Conservation (phyloP, 2,888 invertebrate genomes). For the Dermolepida albohirtum region DNA sequence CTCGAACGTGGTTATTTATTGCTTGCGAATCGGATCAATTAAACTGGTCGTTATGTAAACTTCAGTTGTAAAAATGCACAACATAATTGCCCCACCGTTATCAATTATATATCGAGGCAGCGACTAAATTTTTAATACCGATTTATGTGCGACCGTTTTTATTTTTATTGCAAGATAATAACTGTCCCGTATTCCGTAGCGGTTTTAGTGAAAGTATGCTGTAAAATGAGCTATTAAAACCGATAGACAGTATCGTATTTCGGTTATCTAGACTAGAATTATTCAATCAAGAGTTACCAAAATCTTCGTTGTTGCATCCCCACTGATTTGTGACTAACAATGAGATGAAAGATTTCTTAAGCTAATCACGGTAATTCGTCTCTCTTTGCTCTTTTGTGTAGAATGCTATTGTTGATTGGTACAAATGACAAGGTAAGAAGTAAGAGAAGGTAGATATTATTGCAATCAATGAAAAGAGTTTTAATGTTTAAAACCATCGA, state of each 20-base stretch:
- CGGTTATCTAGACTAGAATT: background rate
- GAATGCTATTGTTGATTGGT: constrained; percentile 26
- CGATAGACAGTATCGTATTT: background rate
- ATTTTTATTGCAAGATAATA: constrained; percentile 34
- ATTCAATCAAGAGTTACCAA: constrained; percentile 20
- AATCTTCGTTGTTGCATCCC: constrained; percentile 2
- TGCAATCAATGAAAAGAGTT: constrained; percentile 9
- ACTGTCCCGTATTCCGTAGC: constrained; percentile 20
- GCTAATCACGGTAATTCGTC: constrained; percentile 9
- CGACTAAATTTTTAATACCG: background rate
- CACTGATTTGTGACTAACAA: constrained; percentile 5
- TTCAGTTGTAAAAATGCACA: constrained; percentile 15
- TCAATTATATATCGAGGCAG: constrained; percentile 1
- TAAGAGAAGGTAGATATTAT: constrained; percentile 22
- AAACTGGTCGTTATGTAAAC: constrained; percentile 30
- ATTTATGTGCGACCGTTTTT: constrained; percentile 25
- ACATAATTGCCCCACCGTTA: constrained; percentile 19
- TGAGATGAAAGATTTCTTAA: constrained; percentile 18
- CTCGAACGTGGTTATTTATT: constrained; percentile 22
- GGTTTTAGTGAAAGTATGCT: constrained; percentile 27
- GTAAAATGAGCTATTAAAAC: constrained; percentile 25
- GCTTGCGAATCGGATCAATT: constrained; percentile 33
- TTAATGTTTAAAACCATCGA: constrained; percentile 5
- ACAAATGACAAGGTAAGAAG: constrained; percentile 5
- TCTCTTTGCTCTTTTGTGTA: background rate